These are phyloP conservation scores for Tetramorium bicarinatum DNA, from an alignment of 2,888 invertebrate species.

Conservation along the genomic window DNA sequence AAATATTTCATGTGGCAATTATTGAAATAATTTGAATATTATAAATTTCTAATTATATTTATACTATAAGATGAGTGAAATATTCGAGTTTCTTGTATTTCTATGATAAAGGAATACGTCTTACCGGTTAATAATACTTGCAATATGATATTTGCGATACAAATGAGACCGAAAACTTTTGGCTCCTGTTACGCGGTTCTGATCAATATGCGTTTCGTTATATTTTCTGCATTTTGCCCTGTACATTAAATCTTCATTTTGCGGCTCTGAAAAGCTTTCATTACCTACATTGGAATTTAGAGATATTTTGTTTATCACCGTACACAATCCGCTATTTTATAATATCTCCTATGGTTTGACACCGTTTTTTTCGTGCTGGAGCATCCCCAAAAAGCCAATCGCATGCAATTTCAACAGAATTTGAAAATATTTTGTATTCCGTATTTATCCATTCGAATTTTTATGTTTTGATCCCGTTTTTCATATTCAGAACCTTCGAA, in stretches of 20 bases:
- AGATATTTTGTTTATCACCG: not conserved
- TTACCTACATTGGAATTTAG: not conserved
- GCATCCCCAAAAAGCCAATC: not conserved
- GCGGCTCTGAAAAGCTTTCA: not conserved
- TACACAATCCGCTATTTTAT: not conserved
- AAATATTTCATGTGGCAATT: not conserved
- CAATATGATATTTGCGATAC: not conserved
- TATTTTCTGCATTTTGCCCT: not conserved
- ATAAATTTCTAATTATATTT: not conserved
- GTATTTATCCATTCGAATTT: not conserved
- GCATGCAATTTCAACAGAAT: not conserved
- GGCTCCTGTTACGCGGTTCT: not conserved
- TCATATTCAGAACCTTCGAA: not conserved
- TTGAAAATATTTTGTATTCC: not conserved
- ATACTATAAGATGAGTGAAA: not conserved
- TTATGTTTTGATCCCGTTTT: not conserved
- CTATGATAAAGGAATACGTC: not conserved
- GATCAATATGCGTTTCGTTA: not conserved
- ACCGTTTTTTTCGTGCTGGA: not conserved
- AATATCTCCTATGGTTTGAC: not conserved
- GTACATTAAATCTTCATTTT: not conserved
- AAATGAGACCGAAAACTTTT: constrained; percentile 1
- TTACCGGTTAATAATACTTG: not conserved
- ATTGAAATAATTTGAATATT: not conserved
- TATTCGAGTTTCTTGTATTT: not conserved